Evolutionary conservation across 2,113 vertebrate genomes (phyloP).

Genomic region (Engraulis encrasicolus): DNA sequence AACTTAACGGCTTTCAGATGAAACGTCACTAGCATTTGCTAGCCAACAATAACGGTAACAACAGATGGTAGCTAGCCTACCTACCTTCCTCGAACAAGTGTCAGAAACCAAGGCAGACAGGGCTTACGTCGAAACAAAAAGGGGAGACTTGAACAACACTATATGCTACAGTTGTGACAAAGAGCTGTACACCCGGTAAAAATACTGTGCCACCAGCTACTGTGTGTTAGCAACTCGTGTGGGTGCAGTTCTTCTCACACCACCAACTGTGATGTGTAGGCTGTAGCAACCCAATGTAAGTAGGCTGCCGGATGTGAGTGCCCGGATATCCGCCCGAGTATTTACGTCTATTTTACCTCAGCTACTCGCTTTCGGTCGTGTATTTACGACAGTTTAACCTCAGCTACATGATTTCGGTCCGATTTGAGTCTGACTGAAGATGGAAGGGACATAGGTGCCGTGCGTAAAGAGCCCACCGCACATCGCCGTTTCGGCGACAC

Average conservation of each 20-base stretch:
- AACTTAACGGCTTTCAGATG: constrained; percentile 6
- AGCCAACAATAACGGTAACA: not conserved
- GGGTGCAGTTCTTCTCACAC: constrained; percentile 60
- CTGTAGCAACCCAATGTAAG: too few species aligned
- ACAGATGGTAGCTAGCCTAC: not conserved
- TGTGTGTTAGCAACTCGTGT: constrained; percentile 73
- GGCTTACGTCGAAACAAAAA: not conserved
- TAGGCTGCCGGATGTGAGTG: too few species aligned
- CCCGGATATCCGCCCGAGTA: too few species aligned
- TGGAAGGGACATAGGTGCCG: too few species aligned
- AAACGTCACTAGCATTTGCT: constrained; percentile 16
- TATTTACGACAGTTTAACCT: too few species aligned
- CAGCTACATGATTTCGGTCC: too few species aligned
- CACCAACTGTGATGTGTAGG: constrained; percentile 12
- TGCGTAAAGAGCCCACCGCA: too few species aligned
- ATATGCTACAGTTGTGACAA: constrained; percentile 22
- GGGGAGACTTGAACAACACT: not conserved
- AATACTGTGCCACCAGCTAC: constrained; percentile 76
- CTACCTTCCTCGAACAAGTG: not conserved
- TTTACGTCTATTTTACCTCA: too few species aligned
- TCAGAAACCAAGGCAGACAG: not conserved
- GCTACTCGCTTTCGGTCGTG: too few species aligned
- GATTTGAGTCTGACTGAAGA: too few species aligned
- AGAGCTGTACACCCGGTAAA: constrained; percentile 60
- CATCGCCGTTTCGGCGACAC: too few species aligned